Evolutionary conservation across 2,888 invertebrate species (phyloP).

Genomic region (Anaspis maculata): DNA sequence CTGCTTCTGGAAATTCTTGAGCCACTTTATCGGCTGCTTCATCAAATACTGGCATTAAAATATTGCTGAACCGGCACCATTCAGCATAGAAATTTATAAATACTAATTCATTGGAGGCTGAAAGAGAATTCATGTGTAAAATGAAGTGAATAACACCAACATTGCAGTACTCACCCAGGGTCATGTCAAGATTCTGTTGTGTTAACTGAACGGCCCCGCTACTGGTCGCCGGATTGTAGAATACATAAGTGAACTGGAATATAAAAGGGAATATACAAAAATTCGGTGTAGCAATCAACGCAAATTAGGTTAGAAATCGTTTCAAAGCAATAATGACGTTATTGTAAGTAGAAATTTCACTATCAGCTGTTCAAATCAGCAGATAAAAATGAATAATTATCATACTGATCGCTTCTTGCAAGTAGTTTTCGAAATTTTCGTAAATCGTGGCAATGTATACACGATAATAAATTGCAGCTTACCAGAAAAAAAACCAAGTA

Average conservation of each 20-base stretch:
- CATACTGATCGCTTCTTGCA: too few species aligned
- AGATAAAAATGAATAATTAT: too few species aligned
- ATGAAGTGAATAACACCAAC: constrained; percentile 1
- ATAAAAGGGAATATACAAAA: too few species aligned
- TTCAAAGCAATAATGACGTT: too few species aligned
- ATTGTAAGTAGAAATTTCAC: too few species aligned
- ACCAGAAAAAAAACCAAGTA: too few species aligned
- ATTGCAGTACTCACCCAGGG: constrained; percentile 71
- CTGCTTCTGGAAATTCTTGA: constrained; percentile 68
- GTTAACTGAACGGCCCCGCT: constrained; percentile 77
- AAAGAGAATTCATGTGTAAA: constrained; percentile 39
- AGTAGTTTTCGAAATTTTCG: too few species aligned
- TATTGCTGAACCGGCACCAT: constrained; percentile 98
- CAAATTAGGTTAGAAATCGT: too few species aligned
- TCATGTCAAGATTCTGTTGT: constrained; percentile 73
- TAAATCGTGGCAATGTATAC: too few species aligned
- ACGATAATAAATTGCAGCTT: too few species aligned
- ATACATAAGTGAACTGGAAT: constrained; percentile 5
- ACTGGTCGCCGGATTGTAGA: constrained; percentile 70
- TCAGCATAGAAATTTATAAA: constrained; percentile 99
- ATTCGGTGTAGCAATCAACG: too few species aligned
- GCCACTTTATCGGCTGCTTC: constrained; percentile 85
- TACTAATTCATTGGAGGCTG: constrained; percentile 92
- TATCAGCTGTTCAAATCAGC: too few species aligned
- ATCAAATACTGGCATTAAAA: constrained; percentile 93